Conservation (phyloP, 1,140 invertebrate genomes). For the Apis cerana region DNA sequence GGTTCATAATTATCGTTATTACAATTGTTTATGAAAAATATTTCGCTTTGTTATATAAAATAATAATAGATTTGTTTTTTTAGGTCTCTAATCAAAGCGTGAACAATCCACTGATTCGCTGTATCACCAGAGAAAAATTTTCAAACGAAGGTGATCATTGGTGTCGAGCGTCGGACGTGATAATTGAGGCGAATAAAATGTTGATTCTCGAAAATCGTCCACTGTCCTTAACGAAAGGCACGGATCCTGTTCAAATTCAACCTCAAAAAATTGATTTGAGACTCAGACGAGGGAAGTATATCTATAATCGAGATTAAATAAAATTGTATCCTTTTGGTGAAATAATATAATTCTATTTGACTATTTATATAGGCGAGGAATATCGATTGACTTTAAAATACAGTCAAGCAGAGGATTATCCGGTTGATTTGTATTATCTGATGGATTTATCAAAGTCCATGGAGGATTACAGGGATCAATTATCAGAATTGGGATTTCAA, state of each 20-base stretch:
- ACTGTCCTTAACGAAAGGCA: conserved; percentile 55
- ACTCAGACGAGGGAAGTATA: conserved; percentile 63
- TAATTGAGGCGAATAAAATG: conserved; percentile 45
- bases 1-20: conserved; percentile 51
- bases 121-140: conserved; percentile 56
- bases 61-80: not conserved
- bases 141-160: conserved; percentile 55
- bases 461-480: conserved; percentile 86
- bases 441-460: conserved; percentile 93
- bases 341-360: not conserved
- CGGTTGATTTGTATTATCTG: conserved; percentile 94
- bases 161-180: conserved; percentile 58
- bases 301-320: not conserved
- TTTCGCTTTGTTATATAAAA: not conserved
- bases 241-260: conserved; percentile 66
- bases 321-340: not conserved
- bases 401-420: conserved; percentile 88
- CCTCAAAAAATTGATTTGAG: conserved; percentile 66
- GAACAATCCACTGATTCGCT: conserved; percentile 58
- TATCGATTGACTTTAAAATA: conserved; percentile 73
- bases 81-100: conserved; percentile 38
- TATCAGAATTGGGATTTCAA: conserved; percentile 85
- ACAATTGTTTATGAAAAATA: conserved; percentile 9
- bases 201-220: conserved; percentile 49
- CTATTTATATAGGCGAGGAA: conserved; percentile 63